Conservation (phyloP, 2,113 vertebrate genomes). For the Corythaeola cristata region DNA sequence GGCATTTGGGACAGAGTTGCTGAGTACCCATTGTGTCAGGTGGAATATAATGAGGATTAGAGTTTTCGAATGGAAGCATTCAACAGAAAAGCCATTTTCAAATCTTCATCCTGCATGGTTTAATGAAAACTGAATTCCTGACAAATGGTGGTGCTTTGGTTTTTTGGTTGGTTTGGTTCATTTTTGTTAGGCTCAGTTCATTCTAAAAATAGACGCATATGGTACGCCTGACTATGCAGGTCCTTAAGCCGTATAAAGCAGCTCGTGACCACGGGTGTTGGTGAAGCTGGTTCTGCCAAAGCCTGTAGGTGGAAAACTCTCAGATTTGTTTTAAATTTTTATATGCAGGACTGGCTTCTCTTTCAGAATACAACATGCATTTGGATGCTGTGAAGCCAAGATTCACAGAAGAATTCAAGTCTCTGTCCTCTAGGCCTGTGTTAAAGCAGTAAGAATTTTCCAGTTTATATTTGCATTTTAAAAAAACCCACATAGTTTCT, state of each 20-base stretch:
- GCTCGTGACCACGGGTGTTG: neutral
- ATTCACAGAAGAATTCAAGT: neutral
- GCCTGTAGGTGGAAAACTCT: neutral
- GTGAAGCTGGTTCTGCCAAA: neutral
- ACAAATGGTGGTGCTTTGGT: neutral
- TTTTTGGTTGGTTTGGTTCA: neutral
- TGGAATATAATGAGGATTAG: neutral
- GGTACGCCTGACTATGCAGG: neutral
- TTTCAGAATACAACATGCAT: neutral
- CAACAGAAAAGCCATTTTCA: neutral
- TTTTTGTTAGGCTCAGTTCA: neutral
- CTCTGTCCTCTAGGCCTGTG: neutral
- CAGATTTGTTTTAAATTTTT: neutral
- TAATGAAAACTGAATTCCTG: neutral
- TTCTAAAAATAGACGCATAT: neutral
- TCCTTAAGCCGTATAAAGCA: neutral
- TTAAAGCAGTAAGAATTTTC: neutral
- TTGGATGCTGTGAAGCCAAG: neutral
- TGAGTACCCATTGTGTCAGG: neutral
- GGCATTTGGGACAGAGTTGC: neutral
- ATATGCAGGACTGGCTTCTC: neutral
- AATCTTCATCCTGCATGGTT: neutral
- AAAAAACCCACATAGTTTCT: neutral
- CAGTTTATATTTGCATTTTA: neutral
- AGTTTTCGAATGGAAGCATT: neutral